Percentiles rank a stretch among this genome's conserved stretches.
Evolutionary conservation across 2,888 invertebrate species (phyloP).

Genomic region (Melangyna quadrimaculata): DNA sequence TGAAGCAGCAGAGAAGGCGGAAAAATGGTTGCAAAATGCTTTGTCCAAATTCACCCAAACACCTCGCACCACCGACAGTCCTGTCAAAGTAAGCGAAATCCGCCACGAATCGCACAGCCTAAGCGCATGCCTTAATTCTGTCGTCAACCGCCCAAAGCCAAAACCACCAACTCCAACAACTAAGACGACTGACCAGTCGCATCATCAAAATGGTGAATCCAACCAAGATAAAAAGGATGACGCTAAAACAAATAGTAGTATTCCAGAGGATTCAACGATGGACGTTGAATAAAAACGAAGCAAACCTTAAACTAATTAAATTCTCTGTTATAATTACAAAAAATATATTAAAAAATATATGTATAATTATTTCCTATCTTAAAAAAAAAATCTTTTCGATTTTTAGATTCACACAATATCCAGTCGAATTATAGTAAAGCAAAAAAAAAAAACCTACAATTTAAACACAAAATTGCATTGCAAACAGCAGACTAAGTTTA

Average conservation of each 20-base stretch:
- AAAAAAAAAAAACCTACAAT: constrained; percentile 13
- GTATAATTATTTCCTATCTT: constrained; percentile 52
- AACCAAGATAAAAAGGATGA: constrained; percentile 69
- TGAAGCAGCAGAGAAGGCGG: constrained; percentile 86
- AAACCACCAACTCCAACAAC: constrained; percentile 86
- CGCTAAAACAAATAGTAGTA: constrained; percentile 72
- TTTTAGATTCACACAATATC: constrained; percentile 35
- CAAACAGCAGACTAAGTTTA: constrained; percentile 40
- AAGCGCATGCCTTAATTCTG: constrained; percentile 84
- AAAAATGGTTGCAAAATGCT: constrained; percentile 91
- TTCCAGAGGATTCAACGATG: constrained; percentile 78
- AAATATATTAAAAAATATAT: constrained; percentile 43
- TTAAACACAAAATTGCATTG: constrained; percentile 26
- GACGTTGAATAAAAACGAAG: constrained; percentile 77
- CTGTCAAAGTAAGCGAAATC: constrained; percentile 90
- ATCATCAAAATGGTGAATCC: constrained; percentile 76
- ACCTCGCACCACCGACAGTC: constrained; percentile 87
- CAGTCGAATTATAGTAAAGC: background rate
- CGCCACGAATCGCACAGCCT: constrained; percentile 87
- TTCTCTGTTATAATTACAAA: constrained; percentile 65
- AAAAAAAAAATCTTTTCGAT: constrained; percentile 25
- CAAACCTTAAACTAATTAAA: constrained; percentile 61
- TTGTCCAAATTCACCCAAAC: constrained; percentile 85
- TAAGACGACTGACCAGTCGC: constrained; percentile 74
- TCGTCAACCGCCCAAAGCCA: constrained; percentile 95